Percentiles rank a stretch among this genome's conserved stretches.
phyloP scores from a whole-genome alignment of 1,140 invertebrate genomes.

The Bombyx mori region DNA sequence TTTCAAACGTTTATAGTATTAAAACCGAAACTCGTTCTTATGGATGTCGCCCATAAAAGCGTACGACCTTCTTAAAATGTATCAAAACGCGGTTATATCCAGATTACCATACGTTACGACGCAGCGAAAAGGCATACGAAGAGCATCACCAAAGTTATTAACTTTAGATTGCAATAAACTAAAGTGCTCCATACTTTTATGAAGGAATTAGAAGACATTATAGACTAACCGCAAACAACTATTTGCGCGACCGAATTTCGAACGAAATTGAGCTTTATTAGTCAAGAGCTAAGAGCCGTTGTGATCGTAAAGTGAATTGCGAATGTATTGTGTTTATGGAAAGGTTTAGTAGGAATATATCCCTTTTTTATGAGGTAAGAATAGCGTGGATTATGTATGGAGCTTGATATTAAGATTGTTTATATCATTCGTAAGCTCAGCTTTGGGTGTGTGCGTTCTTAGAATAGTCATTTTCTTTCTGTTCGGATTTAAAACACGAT shows the following conservation, averaged over 20 bases:
- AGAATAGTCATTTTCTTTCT: not conserved
- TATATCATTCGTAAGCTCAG: slow-evolving; percentile 19
- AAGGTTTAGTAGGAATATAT: slow-evolving; percentile 63
- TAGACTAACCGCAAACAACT: slow-evolving; percentile 22
- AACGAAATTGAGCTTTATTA: slow-evolving; percentile 22
- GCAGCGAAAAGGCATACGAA: slow-evolving; percentile 27
- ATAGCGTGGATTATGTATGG: slow-evolving; percentile 54
- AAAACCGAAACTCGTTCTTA: too few relatives aligned
- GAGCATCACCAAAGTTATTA: slow-evolving; percentile 54
- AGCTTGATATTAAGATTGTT: slow-evolving; percentile 55
- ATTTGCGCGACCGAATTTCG: not conserved
- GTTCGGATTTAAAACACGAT: too few relatives aligned
- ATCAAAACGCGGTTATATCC: too few relatives aligned
- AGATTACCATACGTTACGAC: too few relatives aligned
- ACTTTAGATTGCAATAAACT: slow-evolving; percentile 66
- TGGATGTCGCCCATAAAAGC: too few relatives aligned
- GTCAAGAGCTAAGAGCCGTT: slow-evolving; percentile 10
- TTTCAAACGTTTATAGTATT: too few relatives aligned
- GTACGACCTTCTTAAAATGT: too few relatives aligned
- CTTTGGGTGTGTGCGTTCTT: not conserved
- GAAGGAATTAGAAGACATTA: slow-evolving; percentile 53
- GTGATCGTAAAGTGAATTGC: slow-evolving; percentile 12
- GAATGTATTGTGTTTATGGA: slow-evolving; percentile 51
- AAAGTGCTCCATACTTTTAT: slow-evolving; percentile 62
- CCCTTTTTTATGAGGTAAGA: slow-evolving; percentile 62